Percentiles rank a stretch among this genome's conserved stretches.
Conservation (phyloP, 2,888 invertebrate genomes). For the Platycnemis pennipes region DNA sequence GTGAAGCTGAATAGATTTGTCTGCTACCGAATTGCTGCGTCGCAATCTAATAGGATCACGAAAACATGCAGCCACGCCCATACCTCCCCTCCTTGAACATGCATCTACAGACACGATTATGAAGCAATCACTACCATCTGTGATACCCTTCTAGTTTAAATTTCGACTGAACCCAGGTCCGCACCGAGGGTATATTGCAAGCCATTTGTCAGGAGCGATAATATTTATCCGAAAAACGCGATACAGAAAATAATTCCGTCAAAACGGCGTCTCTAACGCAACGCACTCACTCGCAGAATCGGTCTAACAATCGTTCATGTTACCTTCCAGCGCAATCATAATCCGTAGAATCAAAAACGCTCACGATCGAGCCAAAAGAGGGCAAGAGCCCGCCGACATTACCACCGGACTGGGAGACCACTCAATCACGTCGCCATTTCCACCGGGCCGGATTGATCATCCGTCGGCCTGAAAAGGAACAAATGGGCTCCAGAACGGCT, state of each 20-base stretch:
- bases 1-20: background rate
- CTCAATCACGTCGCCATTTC: slow-evolving; percentile 33
- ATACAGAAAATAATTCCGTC: background rate
- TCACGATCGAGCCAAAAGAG: background rate
- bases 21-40: background rate
- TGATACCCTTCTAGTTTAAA: background rate
- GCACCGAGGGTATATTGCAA: background rate
- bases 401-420: background rate
- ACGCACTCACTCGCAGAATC: background rate
- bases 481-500: background rate
- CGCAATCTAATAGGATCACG: background rate
- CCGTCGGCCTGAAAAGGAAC: background rate
- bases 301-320: background rate
- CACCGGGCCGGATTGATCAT: background rate
- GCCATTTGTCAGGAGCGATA: background rate
- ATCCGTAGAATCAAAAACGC: background rate
- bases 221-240: background rate
- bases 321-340: background rate
- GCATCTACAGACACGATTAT: background rate
- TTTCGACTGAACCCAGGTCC: background rate
- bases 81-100: background rate
- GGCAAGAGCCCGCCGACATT: background rate
- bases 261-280: background rate
- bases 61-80: background rate
- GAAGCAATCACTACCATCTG: background rate